These are phyloP conservation scores for Melanophora roralis DNA, from an alignment of 2,888 invertebrate species.

Conservation along the genomic window DNA sequence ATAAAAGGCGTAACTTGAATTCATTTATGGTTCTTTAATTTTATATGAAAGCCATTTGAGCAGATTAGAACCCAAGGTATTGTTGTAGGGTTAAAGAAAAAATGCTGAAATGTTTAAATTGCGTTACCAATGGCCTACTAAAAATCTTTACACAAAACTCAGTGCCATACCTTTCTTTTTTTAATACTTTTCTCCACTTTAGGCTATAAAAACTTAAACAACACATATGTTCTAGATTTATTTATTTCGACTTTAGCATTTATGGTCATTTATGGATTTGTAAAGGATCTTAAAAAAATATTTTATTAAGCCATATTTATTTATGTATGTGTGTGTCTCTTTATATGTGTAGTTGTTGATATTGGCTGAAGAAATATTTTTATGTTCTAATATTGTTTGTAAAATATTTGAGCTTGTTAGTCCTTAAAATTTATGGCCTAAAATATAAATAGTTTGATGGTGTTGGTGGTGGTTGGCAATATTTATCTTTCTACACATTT, in stretches of 20 bases:
- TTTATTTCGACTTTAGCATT: slow-evolving; percentile 36
- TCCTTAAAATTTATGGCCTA: slow-evolving; percentile 44
- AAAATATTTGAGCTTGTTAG: slow-evolving; percentile 51
- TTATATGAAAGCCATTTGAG: too few species aligned
- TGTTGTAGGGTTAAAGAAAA: too few species aligned
- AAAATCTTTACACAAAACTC: too few species aligned
- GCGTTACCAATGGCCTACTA: too few species aligned
- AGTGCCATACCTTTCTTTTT: neutral
- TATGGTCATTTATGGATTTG: slow-evolving; percentile 47
- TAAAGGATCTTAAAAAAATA: slow-evolving; percentile 21
- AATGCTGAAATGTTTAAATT: too few species aligned
- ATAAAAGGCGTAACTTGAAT: too few species aligned
- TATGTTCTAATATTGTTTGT: slow-evolving; percentile 27
- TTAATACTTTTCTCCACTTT: neutral
- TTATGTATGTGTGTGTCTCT: neutral
- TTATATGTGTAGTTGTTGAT: slow-evolving; percentile 7
- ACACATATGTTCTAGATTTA: neutral
- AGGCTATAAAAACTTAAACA: neutral
- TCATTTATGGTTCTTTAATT: too few species aligned
- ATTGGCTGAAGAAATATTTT: slow-evolving; percentile 9
- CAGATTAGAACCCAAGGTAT: too few species aligned
- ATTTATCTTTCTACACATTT: slow-evolving; percentile 41
- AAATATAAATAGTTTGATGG: too few species aligned
- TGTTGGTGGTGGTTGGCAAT: slow-evolving; percentile 38
- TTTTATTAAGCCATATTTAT: too few species aligned